Conservation (phyloP, 53 echinoderm and acorn worm genomes). For the Echinarachnius parma region DNA sequence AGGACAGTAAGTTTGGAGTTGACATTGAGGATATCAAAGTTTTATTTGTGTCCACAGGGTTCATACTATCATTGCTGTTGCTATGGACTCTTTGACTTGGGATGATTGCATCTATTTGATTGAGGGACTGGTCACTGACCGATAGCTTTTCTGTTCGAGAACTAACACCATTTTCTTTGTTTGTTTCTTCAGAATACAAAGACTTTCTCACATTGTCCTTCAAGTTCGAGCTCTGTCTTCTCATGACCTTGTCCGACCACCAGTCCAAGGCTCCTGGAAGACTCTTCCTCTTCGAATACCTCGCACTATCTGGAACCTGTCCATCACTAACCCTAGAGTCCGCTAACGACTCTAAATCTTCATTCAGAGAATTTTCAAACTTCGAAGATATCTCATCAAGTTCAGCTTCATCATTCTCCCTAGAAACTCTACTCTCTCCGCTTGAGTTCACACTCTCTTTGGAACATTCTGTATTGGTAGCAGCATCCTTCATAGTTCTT, state of each 20-base stretch:
- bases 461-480: constrained; percentile 18
- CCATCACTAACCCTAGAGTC: background rate
- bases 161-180: background rate
- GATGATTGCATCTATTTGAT: background rate
- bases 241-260: constrained; percentile 35
- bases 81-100: background rate
- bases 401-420: background rate
- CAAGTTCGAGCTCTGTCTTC: constrained; percentile 25
- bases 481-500: constrained; percentile 25
- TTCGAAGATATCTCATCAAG: background rate
- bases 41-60: background rate
- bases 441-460: background rate
- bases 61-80: background rate
- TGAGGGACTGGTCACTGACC: constrained; percentile 33
- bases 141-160: background rate
- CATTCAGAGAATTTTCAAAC: background rate
- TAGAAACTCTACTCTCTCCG: background rate
- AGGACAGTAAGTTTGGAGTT: constrained; percentile 36
- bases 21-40: constrained; percentile 6
- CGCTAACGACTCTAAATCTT: background rate
- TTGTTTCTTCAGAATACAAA: constrained; percentile 1
- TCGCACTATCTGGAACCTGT: background rate
- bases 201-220: constrained; percentile 27
- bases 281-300: constrained; percentile 15
- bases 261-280: constrained; percentile 34